Evolutionary conservation across 2,888 invertebrate genomes (phyloP).

Genomic region (Parnassius glacialis): DNA sequence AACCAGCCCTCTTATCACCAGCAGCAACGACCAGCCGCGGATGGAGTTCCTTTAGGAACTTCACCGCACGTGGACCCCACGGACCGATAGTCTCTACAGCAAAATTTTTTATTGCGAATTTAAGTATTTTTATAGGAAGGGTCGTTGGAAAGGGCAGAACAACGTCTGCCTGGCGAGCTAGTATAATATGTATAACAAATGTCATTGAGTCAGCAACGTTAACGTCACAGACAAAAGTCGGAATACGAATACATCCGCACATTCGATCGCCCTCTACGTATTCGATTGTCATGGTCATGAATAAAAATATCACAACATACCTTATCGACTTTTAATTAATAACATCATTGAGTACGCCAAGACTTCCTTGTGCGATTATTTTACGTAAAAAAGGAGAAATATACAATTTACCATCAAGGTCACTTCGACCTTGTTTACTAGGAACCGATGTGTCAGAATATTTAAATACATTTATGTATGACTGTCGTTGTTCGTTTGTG

Average conservation of each 20-base stretch:
- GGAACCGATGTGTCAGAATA: conserved; percentile 61
- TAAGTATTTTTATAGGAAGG: too few relatives aligned
- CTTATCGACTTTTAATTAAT: not conserved
- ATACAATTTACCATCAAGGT: conserved; percentile 66
- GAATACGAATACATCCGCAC: not conserved
- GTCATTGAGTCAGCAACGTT: conserved; percentile 6
- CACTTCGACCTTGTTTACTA: conserved; percentile 70
- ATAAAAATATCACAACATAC: not conserved
- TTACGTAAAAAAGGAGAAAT: conserved; percentile 63
- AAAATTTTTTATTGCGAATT: too few relatives aligned
- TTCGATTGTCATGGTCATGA: conserved; percentile 5
- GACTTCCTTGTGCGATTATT: conserved; percentile 72
- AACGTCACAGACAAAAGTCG: not conserved
- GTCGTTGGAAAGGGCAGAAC: too few relatives aligned
- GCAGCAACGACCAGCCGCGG: too few relatives aligned
- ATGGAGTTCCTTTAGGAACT: too few relatives aligned
- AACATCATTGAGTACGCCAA: conserved; percentile 50
- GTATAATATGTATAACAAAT: not conserved
- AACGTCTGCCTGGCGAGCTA: too few relatives aligned
- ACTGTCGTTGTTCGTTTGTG: conserved; percentile 32
- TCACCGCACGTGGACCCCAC: too few relatives aligned
- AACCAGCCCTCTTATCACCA: too few relatives aligned
- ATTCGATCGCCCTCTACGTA: not conserved
- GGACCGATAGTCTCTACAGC: too few relatives aligned
- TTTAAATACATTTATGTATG: conserved; percentile 47